Evolutionary conservation across 2,888 invertebrate genomes (phyloP), one percentile per base, ranked within the genome.

Genomic region (Papilio protenor): DNA sequence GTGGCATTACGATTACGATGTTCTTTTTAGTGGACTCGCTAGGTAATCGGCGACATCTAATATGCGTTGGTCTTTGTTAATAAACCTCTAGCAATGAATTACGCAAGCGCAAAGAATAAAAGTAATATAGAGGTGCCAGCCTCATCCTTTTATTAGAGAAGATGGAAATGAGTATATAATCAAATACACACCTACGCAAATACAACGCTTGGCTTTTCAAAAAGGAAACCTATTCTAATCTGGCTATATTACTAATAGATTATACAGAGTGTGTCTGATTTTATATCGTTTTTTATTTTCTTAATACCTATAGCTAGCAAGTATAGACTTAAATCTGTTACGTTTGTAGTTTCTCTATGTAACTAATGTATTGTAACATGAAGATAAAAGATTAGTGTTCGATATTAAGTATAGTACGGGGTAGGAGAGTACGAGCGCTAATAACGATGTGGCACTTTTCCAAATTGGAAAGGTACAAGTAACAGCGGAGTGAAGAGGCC

Each of bases 381-480:
- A 64, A 66, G 64, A 66, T 40, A 69, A 69, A 45, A 69, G 66
- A n/a, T 69, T 69, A 45, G 66, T 69, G 45, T 69, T 14, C 45
- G 45, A 49, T 71, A 73, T 73, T 73, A 69, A 69, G 59, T 69
- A 73, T 73, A 61, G 18, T 79, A 72, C 73, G 27, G 49, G 72
- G 21, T 40, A 40, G 47, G 5, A 4, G 12, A 64, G 52, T 21
- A 21, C 21, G 12, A 64, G 52, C 27, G 27, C 21, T 82, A 81
- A 74, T 79, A 33, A 77, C 78, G 77, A 80, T 61, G 77, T 79
- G 81, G 84, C 84, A 87, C 86, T 85, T 84, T 85, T 84, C 83
- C 82, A 87, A 88, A 87, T 87, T 91, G 89, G 84, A 90, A 89
- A 89, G 85, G 87, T 84, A 85, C 85, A 87, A 82, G 83, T 82